Evolutionary conservation across 2,888 invertebrate species (phyloP).

Genomic region (Latrodectus hesperus): DNA sequence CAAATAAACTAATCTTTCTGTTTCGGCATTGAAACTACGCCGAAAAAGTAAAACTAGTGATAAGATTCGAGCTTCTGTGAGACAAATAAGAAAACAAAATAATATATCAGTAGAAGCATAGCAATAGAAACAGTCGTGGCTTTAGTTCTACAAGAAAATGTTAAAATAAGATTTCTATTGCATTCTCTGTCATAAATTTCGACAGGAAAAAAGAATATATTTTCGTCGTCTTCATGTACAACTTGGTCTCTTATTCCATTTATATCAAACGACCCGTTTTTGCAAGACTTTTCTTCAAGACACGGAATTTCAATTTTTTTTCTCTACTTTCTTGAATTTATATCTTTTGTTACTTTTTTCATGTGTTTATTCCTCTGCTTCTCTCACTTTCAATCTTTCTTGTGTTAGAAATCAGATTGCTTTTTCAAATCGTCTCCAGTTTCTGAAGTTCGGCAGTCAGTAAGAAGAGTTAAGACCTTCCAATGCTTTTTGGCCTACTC

Average conservation of each 20-base stretch:
- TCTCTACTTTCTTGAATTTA: background rate
- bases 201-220: constrained; percentile 37
- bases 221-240: constrained; percentile 38
- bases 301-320: constrained; percentile 51
- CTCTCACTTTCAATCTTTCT: background rate
- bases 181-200: constrained; percentile 48
- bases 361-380: background rate
- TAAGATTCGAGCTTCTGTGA: too few relatives aligned
- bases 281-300: constrained; percentile 25
- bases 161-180: constrained; percentile 60
- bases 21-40: too few relatives aligned
- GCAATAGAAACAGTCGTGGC: constrained; percentile 33
- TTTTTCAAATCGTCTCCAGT: background rate
- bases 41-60: too few relatives aligned
- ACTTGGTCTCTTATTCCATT: constrained; percentile 54
- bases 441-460: background rate
- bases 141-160: constrained; percentile 29
- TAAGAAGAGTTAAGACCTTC: too few relatives aligned
- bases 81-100: too few relatives aligned
- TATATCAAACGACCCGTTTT: constrained; percentile 51
- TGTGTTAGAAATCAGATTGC: constrained; percentile 53
- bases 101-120: constrained; percentile 30
- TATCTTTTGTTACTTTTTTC: constrained; percentile 12
- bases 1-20: too few relatives aligned
- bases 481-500: too few relatives aligned